Conservation (phyloP, 2,113 vertebrate species). For the Limnothrissa miodon region DNA sequence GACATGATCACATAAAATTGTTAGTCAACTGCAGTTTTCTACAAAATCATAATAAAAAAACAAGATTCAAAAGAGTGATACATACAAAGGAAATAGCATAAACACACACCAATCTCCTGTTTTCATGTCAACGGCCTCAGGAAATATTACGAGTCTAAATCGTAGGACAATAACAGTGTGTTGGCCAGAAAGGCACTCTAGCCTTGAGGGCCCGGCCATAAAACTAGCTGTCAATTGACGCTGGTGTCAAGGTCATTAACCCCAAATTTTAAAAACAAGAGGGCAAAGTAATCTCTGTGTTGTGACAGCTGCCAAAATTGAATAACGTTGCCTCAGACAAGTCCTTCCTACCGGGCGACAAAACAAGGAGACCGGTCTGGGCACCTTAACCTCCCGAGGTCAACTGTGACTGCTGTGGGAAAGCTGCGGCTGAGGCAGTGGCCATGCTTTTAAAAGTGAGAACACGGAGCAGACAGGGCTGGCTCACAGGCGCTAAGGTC, state of each 20-base stretch:
- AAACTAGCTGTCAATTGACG: neutral
- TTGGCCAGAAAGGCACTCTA: neutral
- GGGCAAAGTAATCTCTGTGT: neutral
- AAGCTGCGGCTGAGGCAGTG: neutral
- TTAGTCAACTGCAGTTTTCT: neutral
- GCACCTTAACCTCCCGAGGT: neutral
- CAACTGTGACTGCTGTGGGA: neutral
- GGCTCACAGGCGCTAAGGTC: neutral
- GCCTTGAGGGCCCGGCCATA: neutral
- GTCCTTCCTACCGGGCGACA: neutral
- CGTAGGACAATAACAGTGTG: neutral
- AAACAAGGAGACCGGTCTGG: neutral
- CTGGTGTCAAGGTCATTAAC: neutral
- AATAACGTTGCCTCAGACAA: neutral
- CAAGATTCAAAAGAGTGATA: neutral
- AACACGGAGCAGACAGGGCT: neutral
- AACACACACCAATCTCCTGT: neutral
- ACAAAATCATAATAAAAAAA: neutral
- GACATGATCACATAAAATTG: neutral
- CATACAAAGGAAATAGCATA: neutral
- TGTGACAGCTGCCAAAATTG: slow-evolving; percentile 5
- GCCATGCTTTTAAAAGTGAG: neutral
- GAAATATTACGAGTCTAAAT: neutral
- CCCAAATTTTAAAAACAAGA: neutral
- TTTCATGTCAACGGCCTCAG: neutral